These are phyloP conservation scores for Procavia capensis DNA, from an alignment of 2,113 vertebrate species.

Conservation along the genomic window DNA sequence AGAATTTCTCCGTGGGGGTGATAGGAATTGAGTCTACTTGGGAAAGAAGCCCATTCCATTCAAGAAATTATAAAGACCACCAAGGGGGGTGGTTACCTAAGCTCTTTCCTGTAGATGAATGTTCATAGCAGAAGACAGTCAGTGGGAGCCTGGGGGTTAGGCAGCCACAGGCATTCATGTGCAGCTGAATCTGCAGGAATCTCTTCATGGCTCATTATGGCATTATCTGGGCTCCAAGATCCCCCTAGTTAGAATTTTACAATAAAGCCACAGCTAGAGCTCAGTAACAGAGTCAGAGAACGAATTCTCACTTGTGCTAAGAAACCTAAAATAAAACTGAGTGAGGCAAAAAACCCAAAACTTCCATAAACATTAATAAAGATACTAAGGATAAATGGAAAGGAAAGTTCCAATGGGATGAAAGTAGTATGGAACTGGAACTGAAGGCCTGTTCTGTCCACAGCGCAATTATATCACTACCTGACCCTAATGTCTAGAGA, in stretches of 20 bases:
- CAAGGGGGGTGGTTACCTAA: not conserved
- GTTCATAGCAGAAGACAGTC: not conserved
- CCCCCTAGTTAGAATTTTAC: not conserved
- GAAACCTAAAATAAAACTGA: not conserved
- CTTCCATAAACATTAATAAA: constrained; percentile 14
- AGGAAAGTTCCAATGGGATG: not conserved
- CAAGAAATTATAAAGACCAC: not conserved
- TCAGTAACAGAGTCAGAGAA: not conserved
- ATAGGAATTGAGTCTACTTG: not conserved
- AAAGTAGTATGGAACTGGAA: not conserved
- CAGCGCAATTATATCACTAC: not conserved
- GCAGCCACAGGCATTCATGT: not conserved
- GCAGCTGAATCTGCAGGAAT: not conserved
- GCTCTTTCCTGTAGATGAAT: not conserved
- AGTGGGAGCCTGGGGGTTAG: not conserved
- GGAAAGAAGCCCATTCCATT: not conserved
- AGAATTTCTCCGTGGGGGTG: not conserved
- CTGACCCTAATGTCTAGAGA: not conserved
- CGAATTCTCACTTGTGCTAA: not conserved
- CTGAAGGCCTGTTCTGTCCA: not conserved
- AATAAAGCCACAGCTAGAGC: not conserved
- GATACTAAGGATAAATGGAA: constrained; percentile 13
- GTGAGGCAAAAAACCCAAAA: not conserved
- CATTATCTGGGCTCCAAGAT: not conserved
- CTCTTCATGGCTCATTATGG: not conserved